Conservation (phyloP, 2,888 invertebrate genomes). For the Rhamphomyia laevipes region DNA sequence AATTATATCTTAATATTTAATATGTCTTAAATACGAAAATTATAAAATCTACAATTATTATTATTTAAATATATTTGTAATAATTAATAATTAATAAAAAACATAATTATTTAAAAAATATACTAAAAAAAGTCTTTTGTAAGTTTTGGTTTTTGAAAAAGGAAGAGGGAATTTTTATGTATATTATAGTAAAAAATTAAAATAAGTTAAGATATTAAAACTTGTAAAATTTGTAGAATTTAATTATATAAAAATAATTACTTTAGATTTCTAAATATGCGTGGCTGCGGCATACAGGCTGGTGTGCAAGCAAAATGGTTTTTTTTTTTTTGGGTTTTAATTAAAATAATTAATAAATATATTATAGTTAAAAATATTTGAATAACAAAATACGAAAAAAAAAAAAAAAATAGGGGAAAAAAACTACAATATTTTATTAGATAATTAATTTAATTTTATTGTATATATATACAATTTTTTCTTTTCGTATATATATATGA, state of each 20-base stretch:
- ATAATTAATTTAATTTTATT: constrained; percentile 5
- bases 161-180: too few relatives aligned
- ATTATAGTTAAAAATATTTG: too few relatives aligned
- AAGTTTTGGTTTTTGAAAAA: too few relatives aligned
- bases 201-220: constrained; percentile 2
- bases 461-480: background rate
- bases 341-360: background rate
- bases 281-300: constrained; percentile 41
- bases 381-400: too few relatives aligned
- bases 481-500: background rate
- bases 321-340: background rate
- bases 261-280: constrained; percentile 26
- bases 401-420: background rate
- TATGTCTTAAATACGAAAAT: too few relatives aligned
- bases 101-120: too few relatives aligned
- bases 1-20: too few relatives aligned
- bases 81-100: too few relatives aligned
- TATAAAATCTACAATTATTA: too few relatives aligned
- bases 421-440: background rate
- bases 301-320: constrained; percentile 35
- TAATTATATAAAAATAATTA: background rate
- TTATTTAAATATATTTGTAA: too few relatives aligned
- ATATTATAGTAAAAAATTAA: too few relatives aligned
- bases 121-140: too few relatives aligned
- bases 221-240: constrained; percentile 8